Evolutionary conservation across 1,140 invertebrate genomes (phyloP).

Genomic region (Drosophila teissieri): DNA sequence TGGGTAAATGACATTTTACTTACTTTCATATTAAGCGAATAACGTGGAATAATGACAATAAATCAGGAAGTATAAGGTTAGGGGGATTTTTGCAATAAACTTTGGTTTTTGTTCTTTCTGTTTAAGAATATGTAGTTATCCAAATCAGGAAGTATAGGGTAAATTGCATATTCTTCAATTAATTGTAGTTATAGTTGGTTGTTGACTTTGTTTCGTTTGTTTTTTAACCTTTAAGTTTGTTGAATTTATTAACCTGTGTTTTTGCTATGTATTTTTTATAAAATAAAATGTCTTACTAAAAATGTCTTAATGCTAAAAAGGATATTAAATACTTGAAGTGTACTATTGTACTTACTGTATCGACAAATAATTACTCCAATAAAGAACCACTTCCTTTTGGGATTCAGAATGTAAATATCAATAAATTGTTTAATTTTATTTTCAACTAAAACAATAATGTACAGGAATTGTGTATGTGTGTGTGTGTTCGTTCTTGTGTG

Average conservation of each 20-base stretch:
- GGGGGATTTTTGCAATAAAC: no score
- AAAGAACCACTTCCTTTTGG: slow-evolving; percentile 34
- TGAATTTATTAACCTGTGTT: neutral
- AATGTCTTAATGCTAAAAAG: neutral
- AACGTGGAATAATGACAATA: no score
- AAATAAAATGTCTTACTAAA: neutral
- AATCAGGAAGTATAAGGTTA: no score
- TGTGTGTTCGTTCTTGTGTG: slow-evolving; percentile 10
- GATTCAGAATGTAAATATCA: slow-evolving; percentile 75
- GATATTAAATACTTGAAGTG: neutral
- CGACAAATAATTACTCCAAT: slow-evolving; percentile 4
- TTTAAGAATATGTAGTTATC: no score
- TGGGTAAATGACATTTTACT: no score
- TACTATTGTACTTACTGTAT: slow-evolving; percentile 2
- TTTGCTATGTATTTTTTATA: neutral
- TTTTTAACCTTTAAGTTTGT: no score
- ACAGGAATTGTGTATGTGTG: slow-evolving; percentile 51
- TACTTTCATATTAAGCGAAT: no score
- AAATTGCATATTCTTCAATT: no score
- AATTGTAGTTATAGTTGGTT: no score
- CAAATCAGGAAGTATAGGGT: no score
- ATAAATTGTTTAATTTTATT: slow-evolving; percentile 70
- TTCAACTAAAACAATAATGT: slow-evolving; percentile 74
- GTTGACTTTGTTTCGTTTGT: no score
- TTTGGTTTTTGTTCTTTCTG: no score